Percentiles rank a stretch among this genome's conserved stretches.
Evolutionary conservation across 2,797 vertebrate species (phyloP).

Genomic region (Zalophus californianus): DNA sequence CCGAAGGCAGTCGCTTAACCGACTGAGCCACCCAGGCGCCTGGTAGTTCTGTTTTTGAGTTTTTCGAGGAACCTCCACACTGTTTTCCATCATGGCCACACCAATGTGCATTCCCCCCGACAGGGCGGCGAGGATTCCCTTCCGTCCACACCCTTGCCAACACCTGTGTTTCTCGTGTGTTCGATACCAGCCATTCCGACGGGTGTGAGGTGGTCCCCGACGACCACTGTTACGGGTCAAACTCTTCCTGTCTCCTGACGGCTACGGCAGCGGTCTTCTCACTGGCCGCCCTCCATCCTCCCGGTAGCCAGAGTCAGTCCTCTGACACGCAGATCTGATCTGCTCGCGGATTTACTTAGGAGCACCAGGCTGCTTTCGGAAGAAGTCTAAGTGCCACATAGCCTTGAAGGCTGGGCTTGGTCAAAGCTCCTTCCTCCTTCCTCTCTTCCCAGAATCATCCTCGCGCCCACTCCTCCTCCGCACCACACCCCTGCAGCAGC

Average conservation of each 20-base stretch:
- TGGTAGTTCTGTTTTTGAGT: not conserved
- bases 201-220: not conserved
- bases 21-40: too few relatives aligned
- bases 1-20: too few relatives aligned
- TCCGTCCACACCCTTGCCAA: not conserved
- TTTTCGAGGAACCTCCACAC: not conserved
- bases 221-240: fast-evolving
- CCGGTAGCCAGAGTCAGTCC: not conserved
- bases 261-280: not conserved
- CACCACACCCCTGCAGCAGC: not conserved
- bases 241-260: not conserved
- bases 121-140: not conserved
- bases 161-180: not conserved
- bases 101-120: not conserved
- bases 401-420: not conserved
- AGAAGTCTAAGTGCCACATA: not conserved
- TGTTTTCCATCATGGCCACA: not conserved
- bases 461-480: not conserved
- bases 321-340: not conserved
- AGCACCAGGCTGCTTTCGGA: not conserved
- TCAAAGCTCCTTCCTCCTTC: not conserved
- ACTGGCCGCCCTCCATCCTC: too few relatives aligned
- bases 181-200: not conserved
- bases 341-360: not conserved
- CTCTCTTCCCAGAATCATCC: not conserved